These are phyloP conservation scores for Brenthis daphne DNA, from an alignment of 2,888 invertebrate species.

Conservation along the genomic window DNA sequence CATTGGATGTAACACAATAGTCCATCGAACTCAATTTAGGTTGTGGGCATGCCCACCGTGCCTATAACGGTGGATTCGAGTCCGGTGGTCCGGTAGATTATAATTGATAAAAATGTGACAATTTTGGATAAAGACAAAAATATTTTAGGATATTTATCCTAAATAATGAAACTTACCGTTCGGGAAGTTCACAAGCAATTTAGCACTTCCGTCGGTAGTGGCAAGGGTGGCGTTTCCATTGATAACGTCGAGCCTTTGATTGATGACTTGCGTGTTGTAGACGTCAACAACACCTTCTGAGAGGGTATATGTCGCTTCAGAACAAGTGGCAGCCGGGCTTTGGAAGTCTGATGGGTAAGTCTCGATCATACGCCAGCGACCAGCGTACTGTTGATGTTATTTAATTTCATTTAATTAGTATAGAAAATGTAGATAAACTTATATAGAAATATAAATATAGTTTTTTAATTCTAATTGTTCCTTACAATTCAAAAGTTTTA, in stretches of 20 bases:
- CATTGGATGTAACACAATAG: no score
- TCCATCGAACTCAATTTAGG: no score
- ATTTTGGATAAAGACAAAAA: no score
- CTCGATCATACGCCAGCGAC: conserved; percentile 61
- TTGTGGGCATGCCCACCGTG: no score
- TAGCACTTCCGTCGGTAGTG: conserved; percentile 81
- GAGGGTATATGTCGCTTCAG: conserved; percentile 54
- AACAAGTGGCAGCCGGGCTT: conserved; percentile 52
- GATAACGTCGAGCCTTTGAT: conserved; percentile 52
- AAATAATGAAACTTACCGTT: background rate
- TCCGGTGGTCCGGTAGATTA: no score
- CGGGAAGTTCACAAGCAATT: conserved; percentile 84
- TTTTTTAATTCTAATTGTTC: no score
- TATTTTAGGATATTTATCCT: no score
- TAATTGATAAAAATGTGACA: no score
- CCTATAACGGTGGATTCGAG: no score
- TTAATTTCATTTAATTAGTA: background rate
- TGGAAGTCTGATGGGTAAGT: conserved; percentile 56
- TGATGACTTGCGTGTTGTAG: conserved; percentile 53
- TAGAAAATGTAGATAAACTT: no score
- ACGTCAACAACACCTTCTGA: conserved; percentile 45
- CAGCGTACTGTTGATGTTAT: conserved; percentile 44
- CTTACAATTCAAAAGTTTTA: no score
- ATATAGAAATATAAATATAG: no score
- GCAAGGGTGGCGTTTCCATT: conserved; percentile 55